Conservation (phyloP, 2,113 vertebrate species). For the Pardalotus punctatus region DNA sequence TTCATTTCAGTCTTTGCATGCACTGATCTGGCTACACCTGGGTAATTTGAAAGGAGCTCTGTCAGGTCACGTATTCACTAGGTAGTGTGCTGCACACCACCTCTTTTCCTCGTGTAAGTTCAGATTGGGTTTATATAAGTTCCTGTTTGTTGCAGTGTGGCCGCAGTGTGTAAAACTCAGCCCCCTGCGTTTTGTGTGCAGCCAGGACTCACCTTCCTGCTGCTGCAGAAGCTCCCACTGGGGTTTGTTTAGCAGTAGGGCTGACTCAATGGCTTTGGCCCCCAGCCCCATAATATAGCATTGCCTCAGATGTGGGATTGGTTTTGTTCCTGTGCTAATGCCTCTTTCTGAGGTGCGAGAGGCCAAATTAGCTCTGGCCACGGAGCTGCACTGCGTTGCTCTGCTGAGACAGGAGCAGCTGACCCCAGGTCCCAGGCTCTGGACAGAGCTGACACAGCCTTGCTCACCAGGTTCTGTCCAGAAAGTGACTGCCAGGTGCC, state of each 20-base stretch:
- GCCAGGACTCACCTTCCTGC: rapidly evolving
- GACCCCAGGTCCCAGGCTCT: not conserved
- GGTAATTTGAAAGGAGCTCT: not conserved
- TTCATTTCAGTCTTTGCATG: rapidly evolving
- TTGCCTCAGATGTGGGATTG: not conserved
- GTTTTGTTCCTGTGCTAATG: not conserved
- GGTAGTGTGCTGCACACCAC: not conserved
- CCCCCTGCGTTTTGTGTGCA: rapidly evolving
- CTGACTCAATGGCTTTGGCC: not conserved
- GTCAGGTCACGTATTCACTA: not conserved
- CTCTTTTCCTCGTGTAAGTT: rapidly evolving
- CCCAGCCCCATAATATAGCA: rapidly evolving
- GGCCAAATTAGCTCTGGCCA: rapidly evolving
- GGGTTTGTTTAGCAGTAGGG: not conserved
- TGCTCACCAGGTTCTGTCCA: not conserved
- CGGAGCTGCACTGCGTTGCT: rapidly evolving
- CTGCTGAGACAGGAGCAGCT: not conserved
- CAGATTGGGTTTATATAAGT: not conserved
- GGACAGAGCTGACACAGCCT: not conserved
- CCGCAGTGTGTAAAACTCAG: rapidly evolving
- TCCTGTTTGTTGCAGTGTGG: not conserved
- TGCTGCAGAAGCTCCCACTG: not conserved
- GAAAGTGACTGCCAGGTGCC: not conserved
- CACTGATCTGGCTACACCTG: rapidly evolving
- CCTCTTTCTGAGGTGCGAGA: rapidly evolving